Conservation (phyloP, 2,113 vertebrate species). For the Salvator merianae region DNA sequence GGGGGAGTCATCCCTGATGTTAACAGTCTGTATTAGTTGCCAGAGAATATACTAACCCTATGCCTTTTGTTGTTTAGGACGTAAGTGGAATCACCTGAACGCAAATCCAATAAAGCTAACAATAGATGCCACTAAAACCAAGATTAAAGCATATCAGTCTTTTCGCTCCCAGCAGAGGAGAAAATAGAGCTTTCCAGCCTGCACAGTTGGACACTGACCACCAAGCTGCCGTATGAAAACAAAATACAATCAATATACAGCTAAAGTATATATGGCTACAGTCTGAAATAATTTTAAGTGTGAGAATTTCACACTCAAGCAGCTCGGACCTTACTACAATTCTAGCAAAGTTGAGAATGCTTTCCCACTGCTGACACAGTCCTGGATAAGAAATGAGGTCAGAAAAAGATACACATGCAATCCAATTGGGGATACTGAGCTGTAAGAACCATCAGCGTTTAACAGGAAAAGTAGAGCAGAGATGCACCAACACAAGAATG, state of each 20-base stretch:
- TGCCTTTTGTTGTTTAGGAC: neutral
- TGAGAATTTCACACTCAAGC: neutral
- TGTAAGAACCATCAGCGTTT: neutral
- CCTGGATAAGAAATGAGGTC: no score
- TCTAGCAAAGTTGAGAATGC: neutral
- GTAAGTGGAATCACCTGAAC: slow-evolving; percentile 3
- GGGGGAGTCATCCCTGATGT: no score
- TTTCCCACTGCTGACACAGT: neutral
- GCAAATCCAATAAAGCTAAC: slow-evolving; percentile 23
- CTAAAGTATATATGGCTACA: neutral
- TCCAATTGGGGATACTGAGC: neutral
- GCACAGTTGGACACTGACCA: neutral
- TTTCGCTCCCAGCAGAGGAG: neutral
- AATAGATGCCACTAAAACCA: neutral
- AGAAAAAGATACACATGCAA: neutral
- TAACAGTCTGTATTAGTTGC: neutral
- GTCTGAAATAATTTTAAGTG: neutral
- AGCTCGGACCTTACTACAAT: no score
- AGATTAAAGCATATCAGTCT: neutral
- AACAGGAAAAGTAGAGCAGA: neutral
- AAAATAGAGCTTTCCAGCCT: neutral
- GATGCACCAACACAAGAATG: neutral
- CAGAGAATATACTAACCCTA: neutral
- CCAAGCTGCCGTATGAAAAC: no score
- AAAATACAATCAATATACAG: neutral